Base-by-base conservation (phyloP, 2,888 invertebrate species). In the Apocheima hispidaria region DNA sequence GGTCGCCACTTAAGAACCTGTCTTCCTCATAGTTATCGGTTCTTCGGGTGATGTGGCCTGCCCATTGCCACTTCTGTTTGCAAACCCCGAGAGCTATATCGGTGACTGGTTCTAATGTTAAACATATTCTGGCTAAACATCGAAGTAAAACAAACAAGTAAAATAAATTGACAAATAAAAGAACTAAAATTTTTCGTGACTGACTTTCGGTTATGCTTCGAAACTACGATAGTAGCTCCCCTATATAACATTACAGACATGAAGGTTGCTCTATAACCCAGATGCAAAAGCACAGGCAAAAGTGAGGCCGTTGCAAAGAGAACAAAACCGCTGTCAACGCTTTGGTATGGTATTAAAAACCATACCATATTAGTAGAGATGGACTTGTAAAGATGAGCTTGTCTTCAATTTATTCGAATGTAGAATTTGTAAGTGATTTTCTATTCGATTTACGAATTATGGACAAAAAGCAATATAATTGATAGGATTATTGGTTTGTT, bases 311-410 rank as follows among this genome's bases (percentile, higher is more conserved):
- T 36, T 51, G 35, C 35, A 35, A 48, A 20, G 18, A n/a, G 7
- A 52, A 59, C 23, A 40, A 51, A 36, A 40, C 5, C 20, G 21
- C 44, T 36, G 28, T 36, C 41, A 16, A 16, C 44, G 38, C 33
- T 46, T 53, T 5, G 53, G 53, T 41, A 46, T 16, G 35, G 46
- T 41, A n/a, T n/a, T n/a, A 36, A 48, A 16, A 38, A 23, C 38
- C 7, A 35, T 7, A 16, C 10, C 1, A n/a, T n/a, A n/a, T n/a
- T n/a, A n/a, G n/a, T n/a, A n/a, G n/a, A n/a, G n/a, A n/a, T n/a
- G n/a, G n/a, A n/a, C n/a, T n/a, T n/a, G n/a, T 50, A 50, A 38
- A 26, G 50, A 26, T 26, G 38, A 6, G 38, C 1, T 38, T 14
- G n/a, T 2, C 18, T 38, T 10, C 1, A 38, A 50, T 49, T 26